Conservation (phyloP, 2,797 vertebrate species). For the Graptemys geographica region DNA sequence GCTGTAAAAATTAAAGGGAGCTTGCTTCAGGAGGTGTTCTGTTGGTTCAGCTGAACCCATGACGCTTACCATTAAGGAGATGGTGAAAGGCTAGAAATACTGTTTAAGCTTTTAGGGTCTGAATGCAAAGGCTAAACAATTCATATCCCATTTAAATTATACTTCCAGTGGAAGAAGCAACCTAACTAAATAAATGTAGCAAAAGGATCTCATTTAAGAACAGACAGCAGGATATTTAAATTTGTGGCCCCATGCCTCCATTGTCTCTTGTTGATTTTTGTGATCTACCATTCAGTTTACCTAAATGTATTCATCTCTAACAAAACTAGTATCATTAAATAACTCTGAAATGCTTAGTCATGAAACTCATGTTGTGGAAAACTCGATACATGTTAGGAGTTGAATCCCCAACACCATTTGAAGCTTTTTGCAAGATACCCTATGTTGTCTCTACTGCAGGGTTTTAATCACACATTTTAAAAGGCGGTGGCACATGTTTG, state of each 20-base stretch:
- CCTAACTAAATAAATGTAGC: neutral
- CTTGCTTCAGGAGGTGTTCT: too few relatives aligned
- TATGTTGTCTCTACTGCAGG: neutral
- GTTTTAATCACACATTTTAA: neutral
- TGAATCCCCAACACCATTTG: neutral
- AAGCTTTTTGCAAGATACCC: neutral
- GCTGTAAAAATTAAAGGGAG: too few relatives aligned
- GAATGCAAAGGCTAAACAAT: neutral
- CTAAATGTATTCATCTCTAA: neutral
- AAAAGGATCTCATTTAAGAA: neutral
- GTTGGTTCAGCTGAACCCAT: too few relatives aligned
- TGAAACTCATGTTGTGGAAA: neutral
- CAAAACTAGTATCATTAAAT: neutral
- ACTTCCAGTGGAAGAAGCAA: neutral
- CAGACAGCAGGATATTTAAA: neutral
- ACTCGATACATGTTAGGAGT: neutral
- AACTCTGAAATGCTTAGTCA: neutral
- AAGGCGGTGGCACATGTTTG: neutral
- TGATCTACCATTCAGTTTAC: neutral
- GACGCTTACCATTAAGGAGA: too few relatives aligned
- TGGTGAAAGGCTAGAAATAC: neutral
- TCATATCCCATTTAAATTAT: rapidly evolving
- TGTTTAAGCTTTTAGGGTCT: neutral
- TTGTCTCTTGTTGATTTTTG: neutral
- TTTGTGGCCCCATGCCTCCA: neutral